Base-by-base conservation (phyloP, 2,888 invertebrate genomes). In the Tortrix viridana region DNA sequence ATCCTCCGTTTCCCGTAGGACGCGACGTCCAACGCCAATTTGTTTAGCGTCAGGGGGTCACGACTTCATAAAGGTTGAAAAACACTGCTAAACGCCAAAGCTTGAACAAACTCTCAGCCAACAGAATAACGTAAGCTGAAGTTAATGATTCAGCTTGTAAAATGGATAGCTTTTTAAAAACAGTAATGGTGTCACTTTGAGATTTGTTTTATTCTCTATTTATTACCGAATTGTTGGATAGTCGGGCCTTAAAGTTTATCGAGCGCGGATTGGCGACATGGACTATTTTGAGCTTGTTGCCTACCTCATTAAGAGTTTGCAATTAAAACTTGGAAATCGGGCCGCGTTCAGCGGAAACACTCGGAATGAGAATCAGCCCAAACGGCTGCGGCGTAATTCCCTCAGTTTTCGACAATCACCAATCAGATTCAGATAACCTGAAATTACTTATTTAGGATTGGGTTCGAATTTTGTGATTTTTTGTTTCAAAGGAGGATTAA, bases 251-350 rank as follows among this genome's bases (percentile, higher is more conserved):
- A 58, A 63, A 63, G 41, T 19, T 47, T 6, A n/a, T n/a, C 41
- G 3, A 19, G 48, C 46, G 52, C 49, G 46, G 50, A 52, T 56
- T 63, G 58, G 63, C 58, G 63, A 63, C 63, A 63, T 63, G 69
- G 73, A 72, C 75, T 78, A 77, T 79, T 80, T 76, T 75, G 76
- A 79, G 75, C 72, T 74, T 75, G 75, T 75, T 69, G 80, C 79
- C 80, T 77, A 79, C 79, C 83, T 87, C 86, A 87, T 88, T 86
- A 88, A 80, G 83, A 82, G 84, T 80, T 84, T 75, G 84, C 85
- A 88, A 88, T 88, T 88, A 88, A 89, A 88, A 88, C 83, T 87
- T 88, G 68, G 74, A 71, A 79, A 80, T 84, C 81, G 80, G 80
- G 80, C 79, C 73, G 76, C 73, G 75, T 77, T 81, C 79, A 74